These are phyloP conservation scores for Macrophya alboannulata DNA, from an alignment of 2,888 invertebrate genomes.

Conservation along the genomic window DNA sequence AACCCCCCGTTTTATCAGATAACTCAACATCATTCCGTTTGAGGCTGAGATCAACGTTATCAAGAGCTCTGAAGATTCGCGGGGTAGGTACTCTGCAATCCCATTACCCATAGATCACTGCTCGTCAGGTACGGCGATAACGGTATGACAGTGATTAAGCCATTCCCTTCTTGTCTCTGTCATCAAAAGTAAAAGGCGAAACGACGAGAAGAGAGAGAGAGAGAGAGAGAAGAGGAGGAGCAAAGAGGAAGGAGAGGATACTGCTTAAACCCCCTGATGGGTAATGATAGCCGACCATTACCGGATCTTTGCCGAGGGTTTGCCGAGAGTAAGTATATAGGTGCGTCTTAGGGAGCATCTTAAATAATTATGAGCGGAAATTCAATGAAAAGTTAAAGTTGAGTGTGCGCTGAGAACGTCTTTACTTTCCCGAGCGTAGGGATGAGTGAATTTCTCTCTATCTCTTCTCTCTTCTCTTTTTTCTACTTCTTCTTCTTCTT, in stretches of 20 bases:
- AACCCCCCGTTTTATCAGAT: not conserved
- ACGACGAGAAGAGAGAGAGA: constrained; percentile 21
- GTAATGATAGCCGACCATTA: constrained; percentile 59
- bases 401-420: constrained; percentile 31
- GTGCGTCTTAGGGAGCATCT: constrained; percentile 52
- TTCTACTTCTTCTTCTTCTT: not conserved
- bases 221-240: not conserved
- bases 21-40: constrained; percentile 20
- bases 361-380: constrained; percentile 59
- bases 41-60: constrained; percentile 36
- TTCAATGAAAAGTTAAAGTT: constrained; percentile 59
- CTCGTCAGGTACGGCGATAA: constrained; percentile 58
- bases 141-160: constrained; percentile 58
- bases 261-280: constrained; percentile 54
- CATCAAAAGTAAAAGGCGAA: constrained; percentile 43
- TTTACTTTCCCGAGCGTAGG: not conserved
- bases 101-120: constrained; percentile 58
- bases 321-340: constrained; percentile 33
- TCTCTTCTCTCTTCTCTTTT: not conserved
- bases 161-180: constrained; percentile 43
- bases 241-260: not conserved
- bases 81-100: constrained; percentile 33
- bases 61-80: not conserved
- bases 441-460: not conserved
- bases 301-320: constrained; percentile 32